A percentile compares a stretch with the other conserved stretches of the same genome.
Evolutionary conservation across 2,888 invertebrate species (phyloP).

Genomic region (Harpalus rubripes): DNA sequence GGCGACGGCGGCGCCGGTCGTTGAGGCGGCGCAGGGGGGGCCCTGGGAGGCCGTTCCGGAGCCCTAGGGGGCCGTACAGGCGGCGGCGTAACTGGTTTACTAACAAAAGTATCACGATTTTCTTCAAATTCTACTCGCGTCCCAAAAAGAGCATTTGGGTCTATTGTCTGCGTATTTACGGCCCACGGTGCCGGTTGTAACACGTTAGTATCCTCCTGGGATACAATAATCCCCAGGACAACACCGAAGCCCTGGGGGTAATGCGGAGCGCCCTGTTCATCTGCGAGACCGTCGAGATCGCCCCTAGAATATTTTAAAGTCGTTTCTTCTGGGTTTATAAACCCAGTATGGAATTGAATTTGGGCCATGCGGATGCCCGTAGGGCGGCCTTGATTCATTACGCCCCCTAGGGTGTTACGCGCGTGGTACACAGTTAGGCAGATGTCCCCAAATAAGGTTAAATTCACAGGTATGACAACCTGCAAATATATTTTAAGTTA

Average conservation of each 20-base stretch:
- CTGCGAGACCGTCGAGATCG: constrained; percentile 91
- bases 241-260: constrained; percentile 86
- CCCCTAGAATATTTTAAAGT: constrained; percentile 76
- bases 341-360: constrained; percentile 94
- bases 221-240: constrained; percentile 85
- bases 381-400: constrained; percentile 83
- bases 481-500: constrained; percentile 69
- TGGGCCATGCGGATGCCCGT: constrained; percentile 93
- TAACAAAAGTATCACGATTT: constrained; percentile 88
- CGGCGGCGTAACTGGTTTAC: constrained; percentile 75
- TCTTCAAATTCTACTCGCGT: constrained; percentile 90
- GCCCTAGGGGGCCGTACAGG: constrained; percentile 70
- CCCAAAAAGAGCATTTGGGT: constrained; percentile 84
- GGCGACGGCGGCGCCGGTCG: constrained; percentile 68
- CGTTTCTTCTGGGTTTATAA: constrained; percentile 86
- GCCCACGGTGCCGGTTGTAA: constrained; percentile 85
- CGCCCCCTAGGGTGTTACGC: constrained; percentile 89
- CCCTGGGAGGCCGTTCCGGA: constrained; percentile 75
- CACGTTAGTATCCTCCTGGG: constrained; percentile 84
- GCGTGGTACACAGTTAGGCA: constrained; percentile 91
- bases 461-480: constrained; percentile 84
- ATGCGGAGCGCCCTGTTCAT: constrained; percentile 79
- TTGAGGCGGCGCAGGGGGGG: constrained; percentile 71
- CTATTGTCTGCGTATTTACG: constrained; percentile 71
- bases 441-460: constrained; percentile 92